A percentile compares a stretch with the other conserved stretches of the same genome.
Evolutionary conservation across 2,113 vertebrate species (phyloP).

Genomic region (crab-eating macaque (Macaca fascicularis)): DNA sequence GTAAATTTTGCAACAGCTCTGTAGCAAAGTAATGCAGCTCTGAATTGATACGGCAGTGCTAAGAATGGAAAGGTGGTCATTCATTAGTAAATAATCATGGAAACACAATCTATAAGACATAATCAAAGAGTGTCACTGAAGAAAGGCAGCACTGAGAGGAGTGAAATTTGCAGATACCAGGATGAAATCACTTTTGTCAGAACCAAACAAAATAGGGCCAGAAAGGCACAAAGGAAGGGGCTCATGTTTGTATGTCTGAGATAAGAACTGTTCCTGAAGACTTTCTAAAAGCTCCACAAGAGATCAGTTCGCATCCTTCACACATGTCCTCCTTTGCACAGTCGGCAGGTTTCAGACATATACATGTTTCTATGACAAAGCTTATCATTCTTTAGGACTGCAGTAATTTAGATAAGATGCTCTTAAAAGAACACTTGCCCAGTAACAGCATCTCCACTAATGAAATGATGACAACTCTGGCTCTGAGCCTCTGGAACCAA

Average conservation of each 20-base stretch:
- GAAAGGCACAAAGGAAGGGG: background rate
- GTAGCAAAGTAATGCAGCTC: background rate
- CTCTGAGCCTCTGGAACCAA: background rate
- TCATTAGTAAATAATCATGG: background rate
- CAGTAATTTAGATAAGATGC: background rate
- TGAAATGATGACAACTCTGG: background rate
- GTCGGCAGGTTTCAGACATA: background rate
- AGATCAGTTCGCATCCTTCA: background rate
- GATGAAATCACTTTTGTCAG: background rate
- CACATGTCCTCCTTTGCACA: background rate
- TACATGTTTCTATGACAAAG: background rate
- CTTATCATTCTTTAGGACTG: background rate
- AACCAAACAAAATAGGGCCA: background rate
- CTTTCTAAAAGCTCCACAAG: background rate
- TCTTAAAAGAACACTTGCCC: background rate
- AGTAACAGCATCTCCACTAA: background rate
- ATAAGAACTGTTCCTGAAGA: background rate
- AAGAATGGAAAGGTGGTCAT: background rate
- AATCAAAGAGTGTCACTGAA: background rate
- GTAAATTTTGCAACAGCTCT: background rate
- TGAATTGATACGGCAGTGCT: background rate
- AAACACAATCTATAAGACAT: background rate
- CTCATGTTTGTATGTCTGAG: background rate
- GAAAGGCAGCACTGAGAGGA: background rate
- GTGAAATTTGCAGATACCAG: background rate